Evolutionary conservation across 1,140 invertebrate species (phyloP), one percentile per base, ranked within the genome.

Genomic region (Kradibia gibbosae): DNA sequence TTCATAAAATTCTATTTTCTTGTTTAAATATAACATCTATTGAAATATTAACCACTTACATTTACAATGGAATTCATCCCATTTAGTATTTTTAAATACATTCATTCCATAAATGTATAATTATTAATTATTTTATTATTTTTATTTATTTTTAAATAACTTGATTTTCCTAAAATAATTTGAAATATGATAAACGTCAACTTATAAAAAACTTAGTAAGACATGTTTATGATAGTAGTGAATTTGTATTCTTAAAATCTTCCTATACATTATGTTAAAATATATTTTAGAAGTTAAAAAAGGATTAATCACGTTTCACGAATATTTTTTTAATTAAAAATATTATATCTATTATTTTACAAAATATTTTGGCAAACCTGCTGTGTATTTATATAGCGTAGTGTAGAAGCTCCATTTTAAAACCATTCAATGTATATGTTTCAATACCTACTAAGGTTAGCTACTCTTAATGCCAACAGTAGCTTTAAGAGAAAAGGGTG

Each of bases 401-500:
- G 62, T 39, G 22, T 13, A n/a, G 42, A 28, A 34, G 34, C 22
- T 36, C 7, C n/a, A 67, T 67, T 39, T 67, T 39, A 67, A 67
- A 39, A 71, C 31, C 11, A 67, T 67, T 67, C 42, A 71, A 13
- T 28, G 39, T 71, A 11, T n/a, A 45, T 48, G 42, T n/a, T 25
- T 25, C 39, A 39, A 71, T 25, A 39, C 42, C 42, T 71, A 48
- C 17, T 22, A 67, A 34, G 34, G 20, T 67, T 42, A n/a, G 17
- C 62, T 36, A 71, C n/a, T 71, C 67, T 45, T 71, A 71, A 45
- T 50, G 28, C 45, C 25, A 31, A 73, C 11, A 31, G 28, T 28
- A 53, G 71, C n/a, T 31, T 50, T 50, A 31, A 45, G 71, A 73
- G 71, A 73, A 53, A 73, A 73, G 71, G 71, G 45, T 39, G 67